Percentiles rank a stretch among this genome's conserved stretches.
Evolutionary conservation across 2,888 invertebrate species (phyloP).

Genomic region (Loripinus fragilis): DNA sequence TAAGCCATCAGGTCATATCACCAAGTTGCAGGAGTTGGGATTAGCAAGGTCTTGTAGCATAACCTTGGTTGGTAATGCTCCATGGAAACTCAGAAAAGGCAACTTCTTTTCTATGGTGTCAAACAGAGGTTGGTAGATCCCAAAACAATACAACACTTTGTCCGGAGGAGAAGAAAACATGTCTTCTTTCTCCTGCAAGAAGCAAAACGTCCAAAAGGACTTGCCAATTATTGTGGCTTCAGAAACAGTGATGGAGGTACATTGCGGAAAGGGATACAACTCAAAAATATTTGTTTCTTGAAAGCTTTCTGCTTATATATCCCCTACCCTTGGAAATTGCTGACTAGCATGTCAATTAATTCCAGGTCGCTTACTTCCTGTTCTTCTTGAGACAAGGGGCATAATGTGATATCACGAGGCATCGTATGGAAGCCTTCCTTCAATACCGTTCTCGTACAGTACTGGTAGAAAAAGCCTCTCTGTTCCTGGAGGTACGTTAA

Average conservation of each 20-base stretch:
- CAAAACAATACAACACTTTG: conserved; percentile 55
- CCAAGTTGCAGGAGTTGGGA: conserved; percentile 24
- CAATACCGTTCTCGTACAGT: too few relatives aligned
- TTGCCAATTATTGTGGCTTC: conserved; percentile 53
- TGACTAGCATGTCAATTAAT: conserved; percentile 29
- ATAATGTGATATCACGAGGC: conserved; percentile 5
- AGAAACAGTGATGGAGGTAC: conserved; percentile 45
- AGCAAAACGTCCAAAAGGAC: conserved; percentile 15
- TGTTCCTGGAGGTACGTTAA: too few relatives aligned
- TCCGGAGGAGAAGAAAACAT: conserved; percentile 47
- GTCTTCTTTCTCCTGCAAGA: conserved; percentile 36
- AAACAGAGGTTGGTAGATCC: conserved; percentile 51
- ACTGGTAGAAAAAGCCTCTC: too few relatives aligned
- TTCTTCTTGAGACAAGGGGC: background rate
- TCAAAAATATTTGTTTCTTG: background rate
- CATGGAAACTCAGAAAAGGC: conserved; percentile 40
- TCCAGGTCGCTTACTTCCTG: conserved; percentile 22
- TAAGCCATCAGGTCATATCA: conserved; percentile 39
- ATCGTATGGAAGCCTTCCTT: background rate
- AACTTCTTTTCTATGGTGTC: conserved; percentile 41
- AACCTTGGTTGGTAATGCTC: conserved; percentile 37
- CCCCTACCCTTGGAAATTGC: background rate
- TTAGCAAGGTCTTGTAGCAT: conserved; percentile 27
- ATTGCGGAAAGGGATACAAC: conserved; percentile 41
- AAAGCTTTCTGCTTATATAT: background rate